phyloP scores from a whole-genome alignment of 2,113 vertebrate genomes.

The Megaceryle maxima region DNA sequence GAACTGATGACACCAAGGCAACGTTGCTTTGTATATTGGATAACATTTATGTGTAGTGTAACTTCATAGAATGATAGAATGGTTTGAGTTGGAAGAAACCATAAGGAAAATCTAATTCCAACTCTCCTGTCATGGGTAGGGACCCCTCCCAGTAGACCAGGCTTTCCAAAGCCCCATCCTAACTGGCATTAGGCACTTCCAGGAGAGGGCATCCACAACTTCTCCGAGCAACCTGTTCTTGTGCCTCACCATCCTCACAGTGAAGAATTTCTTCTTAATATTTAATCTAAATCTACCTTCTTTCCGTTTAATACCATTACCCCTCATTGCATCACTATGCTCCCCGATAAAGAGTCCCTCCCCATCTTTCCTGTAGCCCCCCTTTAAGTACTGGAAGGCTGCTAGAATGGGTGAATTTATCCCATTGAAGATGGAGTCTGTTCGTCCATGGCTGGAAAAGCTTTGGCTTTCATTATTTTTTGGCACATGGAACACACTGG shows the following conservation, averaged over 20 bases:
- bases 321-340: rapidly evolving
- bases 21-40: neutral
- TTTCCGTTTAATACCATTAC: neutral
- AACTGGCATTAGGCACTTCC: neutral
- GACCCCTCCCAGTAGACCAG: neutral
- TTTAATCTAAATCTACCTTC: neutral
- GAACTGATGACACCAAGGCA: neutral
- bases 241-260: neutral
- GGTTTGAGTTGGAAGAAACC: neutral
- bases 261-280: neutral
- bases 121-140: neutral
- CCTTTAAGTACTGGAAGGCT: neutral
- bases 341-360: neutral
- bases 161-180: neutral
- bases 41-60: neutral
- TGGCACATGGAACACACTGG: neutral
- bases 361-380: neutral
- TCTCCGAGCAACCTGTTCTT: neutral
- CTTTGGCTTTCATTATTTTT: neutral
- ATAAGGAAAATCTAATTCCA: neutral
- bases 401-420: neutral
- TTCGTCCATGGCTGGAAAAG: neutral
- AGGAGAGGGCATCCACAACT: neutral
- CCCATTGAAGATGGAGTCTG: neutral
- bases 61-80: neutral